Evolutionary conservation across 2,797 vertebrate species (phyloP).

Genomic region (Sus cebifrons): DNA sequence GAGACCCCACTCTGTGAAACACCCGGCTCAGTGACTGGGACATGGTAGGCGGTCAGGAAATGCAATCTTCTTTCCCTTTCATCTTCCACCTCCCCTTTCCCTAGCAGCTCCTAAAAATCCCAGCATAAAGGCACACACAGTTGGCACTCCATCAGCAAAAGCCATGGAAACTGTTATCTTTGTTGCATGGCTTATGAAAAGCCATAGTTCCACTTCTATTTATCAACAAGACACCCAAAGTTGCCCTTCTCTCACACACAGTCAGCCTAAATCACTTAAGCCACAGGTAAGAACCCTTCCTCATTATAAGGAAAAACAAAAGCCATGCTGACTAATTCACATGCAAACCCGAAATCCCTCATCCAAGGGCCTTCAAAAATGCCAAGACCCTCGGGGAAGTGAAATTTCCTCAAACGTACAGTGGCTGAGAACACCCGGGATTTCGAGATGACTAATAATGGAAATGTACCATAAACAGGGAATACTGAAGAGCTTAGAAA

Average conservation of each 20-base stretch:
- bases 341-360: constrained; percentile 16
- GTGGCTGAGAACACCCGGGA: constrained; percentile 21
- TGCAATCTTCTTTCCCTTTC: not conserved
- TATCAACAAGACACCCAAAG: not conserved
- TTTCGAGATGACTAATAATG: constrained; percentile 67
- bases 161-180: constrained; percentile 18
- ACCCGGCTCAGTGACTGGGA: not conserved
- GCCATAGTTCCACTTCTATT: constrained; percentile 34
- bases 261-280: not conserved
- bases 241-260: not conserved
- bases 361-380: constrained; percentile 74
- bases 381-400: constrained; percentile 69
- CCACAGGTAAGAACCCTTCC: constrained; percentile 41
- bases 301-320: constrained; percentile 65
- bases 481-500: constrained; percentile 50
- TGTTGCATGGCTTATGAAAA: constrained; percentile 64
- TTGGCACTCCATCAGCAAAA: not conserved
- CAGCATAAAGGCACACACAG: not conserved
- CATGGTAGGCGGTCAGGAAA: not conserved
- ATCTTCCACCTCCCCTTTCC: not conserved
- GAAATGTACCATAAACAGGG: constrained; percentile 78
- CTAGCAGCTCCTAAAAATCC: not conserved
- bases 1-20: not conserved
- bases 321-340: constrained; percentile 1
- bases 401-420: constrained; percentile 70